Base-by-base conservation (phyloP, 2,888 invertebrate genomes). In the Crioceris asparagi region DNA sequence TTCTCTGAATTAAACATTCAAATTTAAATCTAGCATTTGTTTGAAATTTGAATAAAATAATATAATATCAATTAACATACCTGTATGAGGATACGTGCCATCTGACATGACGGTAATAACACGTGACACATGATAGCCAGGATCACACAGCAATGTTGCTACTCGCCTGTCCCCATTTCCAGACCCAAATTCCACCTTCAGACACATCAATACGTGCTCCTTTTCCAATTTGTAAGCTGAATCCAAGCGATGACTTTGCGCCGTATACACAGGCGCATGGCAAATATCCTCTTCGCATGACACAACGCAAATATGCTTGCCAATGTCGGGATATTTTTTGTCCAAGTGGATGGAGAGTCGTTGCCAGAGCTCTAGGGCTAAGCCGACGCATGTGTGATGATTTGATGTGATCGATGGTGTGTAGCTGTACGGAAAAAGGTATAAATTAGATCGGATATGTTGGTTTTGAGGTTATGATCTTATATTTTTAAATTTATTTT, bases 81-180 rank as follows among this genome's bases (percentile, higher is more conserved):
- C 84, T 42, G 91, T 90, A 55, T 92, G 87, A 10, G 91, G 92
- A 65, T 84, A 87, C 32, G 72, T 69, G 43, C 78, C 72, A 61
- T 92, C 91, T 23, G 74, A 71, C 91, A 91, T 92, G 35, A 90
- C 80, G 15, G 88, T 86, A 43, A 91, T 75, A 39, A 84, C 81
- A 43, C 87, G 71, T 27, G 84, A 81, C 42, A 91, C 82, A 63
- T 92, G 91, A 65, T 92, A 92, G 12, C 91, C 91, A 1, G 91
- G 88, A 69, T 92, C 92, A 26, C 90, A 75, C 15, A 92, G 73
- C 66, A 91, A 66, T 33, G 84, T 69, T 18, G 90, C 91, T 1
- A 68, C 64, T 25, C 91, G 74, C n/a, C n/a, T n/a, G n/a, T n/a
- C n/a, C n/a, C n/a, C n/a, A n/a, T n/a, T n/a, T 18, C 79, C 83